Conservation (phyloP, 2,888 invertebrate genomes). For the Adelognathus sp. region DNA sequence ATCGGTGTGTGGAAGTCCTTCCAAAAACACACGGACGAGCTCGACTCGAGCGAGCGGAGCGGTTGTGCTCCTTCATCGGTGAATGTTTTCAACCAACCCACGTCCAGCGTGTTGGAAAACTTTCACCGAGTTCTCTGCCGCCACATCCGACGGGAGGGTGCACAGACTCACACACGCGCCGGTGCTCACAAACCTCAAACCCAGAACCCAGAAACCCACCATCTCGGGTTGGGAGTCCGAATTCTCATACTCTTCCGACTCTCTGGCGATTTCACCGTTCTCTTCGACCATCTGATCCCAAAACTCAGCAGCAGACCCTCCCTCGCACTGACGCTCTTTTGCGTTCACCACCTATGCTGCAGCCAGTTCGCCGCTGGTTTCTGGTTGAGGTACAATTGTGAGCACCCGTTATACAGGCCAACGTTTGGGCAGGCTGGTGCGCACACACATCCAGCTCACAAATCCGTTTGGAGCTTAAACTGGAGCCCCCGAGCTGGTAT, state of each 20-base stretch:
- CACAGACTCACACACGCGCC: neutral
- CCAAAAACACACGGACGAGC: neutral
- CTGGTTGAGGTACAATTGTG: slow-evolving; percentile 31
- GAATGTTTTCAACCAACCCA: neutral
- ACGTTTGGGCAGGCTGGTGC: slow-evolving; percentile 13
- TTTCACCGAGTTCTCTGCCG: neutral
- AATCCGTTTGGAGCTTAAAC: slow-evolving; percentile 72
- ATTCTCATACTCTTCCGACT: neutral
- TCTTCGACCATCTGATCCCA: neutral
- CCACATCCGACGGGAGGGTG: too few relatives aligned
- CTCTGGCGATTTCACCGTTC: slow-evolving; percentile 16
- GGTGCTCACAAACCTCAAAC: neutral
- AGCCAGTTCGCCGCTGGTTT: slow-evolving; percentile 12
- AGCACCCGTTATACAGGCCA: slow-evolving; percentile 37
- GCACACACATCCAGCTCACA: slow-evolving; percentile 37
- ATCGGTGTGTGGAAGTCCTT: neutral
- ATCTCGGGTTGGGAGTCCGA: neutral
- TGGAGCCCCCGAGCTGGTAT: slow-evolving; percentile 64
- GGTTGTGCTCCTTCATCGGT: neutral
- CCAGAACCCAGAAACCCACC: neutral
- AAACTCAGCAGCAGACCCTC: too few relatives aligned
- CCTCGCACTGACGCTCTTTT: neutral
- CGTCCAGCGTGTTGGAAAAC: neutral
- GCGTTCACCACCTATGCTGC: slow-evolving; percentile 8
- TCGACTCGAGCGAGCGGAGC: neutral